These are phyloP conservation scores for Drosophila bunnanda DNA, from an alignment of 2,888 invertebrate species.

Conservation along the genomic window DNA sequence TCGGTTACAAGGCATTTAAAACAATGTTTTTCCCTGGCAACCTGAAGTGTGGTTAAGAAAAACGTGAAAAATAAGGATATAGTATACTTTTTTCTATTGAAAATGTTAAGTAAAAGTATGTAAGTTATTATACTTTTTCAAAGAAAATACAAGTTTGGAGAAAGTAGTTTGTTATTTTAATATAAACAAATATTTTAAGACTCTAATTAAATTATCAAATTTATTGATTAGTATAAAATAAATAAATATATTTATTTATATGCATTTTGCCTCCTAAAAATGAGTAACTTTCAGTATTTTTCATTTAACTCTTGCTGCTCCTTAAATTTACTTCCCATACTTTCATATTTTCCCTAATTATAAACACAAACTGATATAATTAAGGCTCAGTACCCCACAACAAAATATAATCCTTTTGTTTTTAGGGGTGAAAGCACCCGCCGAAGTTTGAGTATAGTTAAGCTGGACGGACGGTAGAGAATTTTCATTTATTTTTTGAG, in stretches of 20 bases:
- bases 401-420: slow-evolving; percentile 25
- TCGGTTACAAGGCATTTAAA: slow-evolving; percentile 21
- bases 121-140: neutral
- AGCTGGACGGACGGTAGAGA: slow-evolving; percentile 2
- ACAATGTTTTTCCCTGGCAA: slow-evolving; percentile 2
- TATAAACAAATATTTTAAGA: neutral
- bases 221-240: neutral
- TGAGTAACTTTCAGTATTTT: neutral
- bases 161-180: neutral
- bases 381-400: slow-evolving; percentile 22
- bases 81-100: neutral
- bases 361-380: slow-evolving; percentile 25
- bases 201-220: too few species aligned
- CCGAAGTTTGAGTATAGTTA: slow-evolving; percentile 7
- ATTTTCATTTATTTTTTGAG: slow-evolving; percentile 19
- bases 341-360: slow-evolving; percentile 4
- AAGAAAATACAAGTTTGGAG: neutral
- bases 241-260: neutral
- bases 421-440: slow-evolving; percentile 9
- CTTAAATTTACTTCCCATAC: neutral
- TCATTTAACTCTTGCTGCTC: neutral
- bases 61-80: neutral
- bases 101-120: neutral
- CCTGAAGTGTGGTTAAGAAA: neutral
- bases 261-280: neutral